Base-by-base conservation (phyloP, 1,140 invertebrate species). In the Cotesia typhae region DNA sequence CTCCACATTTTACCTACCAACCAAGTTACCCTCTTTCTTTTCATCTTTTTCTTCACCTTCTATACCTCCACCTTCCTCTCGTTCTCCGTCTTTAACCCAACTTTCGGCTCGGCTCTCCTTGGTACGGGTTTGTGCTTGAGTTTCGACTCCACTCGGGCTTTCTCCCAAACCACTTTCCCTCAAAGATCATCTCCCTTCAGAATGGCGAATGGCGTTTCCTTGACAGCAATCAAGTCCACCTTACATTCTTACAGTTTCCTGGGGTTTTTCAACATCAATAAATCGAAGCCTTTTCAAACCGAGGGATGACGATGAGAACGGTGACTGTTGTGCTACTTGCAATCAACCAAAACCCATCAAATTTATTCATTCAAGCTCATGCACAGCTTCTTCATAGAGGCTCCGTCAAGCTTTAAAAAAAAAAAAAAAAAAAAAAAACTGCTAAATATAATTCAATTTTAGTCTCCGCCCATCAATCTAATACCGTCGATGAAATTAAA, bases 181-280 rank as follows among this genome's bases (percentile, higher is more conserved):
- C 28, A 53, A 67, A 55, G 51, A 67, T 53, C 51, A 67, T 67
- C 51, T 53, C 20, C 63, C 37, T 12, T 12, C 37, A n/a, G 12
- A 10, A n/a, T 20, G 4, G 4, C 36, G 14, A 41, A 51, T 41
- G 20, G 66, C 66, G 51, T 67, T 67, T 67, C 52, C 66, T 67
- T 55, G 66, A 67, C 66, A 41, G 52, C 66, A 67, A 67, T 67
- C 17, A 67, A 67, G 66, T 17, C 12, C 63, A 5, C 14, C 38
- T 5, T 38, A 41, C 47, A 67, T 67, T 67, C 51, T 67, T 67
- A 67, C 60, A 63, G 60, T 67, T 67, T 67, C 66, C 66, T 17
- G 14, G 28, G 38, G 20, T 55, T 55, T 59, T 20, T 51, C 52
- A 14, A 35, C 66, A 35, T 67, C 66, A 41, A 67, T 67, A 53